Evolutionary conservation across 2,888 invertebrate genomes (phyloP), one percentile per base, ranked within the genome.

Genomic region (Oxytorus armatus): DNA sequence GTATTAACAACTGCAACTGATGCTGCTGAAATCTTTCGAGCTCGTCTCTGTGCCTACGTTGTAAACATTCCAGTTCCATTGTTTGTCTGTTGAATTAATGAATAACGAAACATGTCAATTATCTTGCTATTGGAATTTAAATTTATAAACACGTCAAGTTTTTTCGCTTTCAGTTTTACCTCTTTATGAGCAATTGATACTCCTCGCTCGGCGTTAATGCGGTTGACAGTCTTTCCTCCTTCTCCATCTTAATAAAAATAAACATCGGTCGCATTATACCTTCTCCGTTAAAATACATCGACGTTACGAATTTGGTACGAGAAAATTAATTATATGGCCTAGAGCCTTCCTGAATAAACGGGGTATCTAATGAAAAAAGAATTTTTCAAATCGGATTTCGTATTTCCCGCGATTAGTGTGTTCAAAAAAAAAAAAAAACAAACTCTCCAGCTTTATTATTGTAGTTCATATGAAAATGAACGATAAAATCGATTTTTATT

Each of bases 31-130:
- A 92, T 25, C 89, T 89, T 83, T 92, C 92, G 49, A 92, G 82
- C 77, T 92, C 92, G 66, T 91, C 91, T 53, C 92, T 88, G 78
- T 93, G 93, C 59, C 92, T 89, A 76, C 89, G 88, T 77, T 92
- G 92, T 81, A 93, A 83, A 55, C 92, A 92, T 83, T 93, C 92
- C 61, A 92, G 86, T 85, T 93, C 93, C 86, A 90, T 88, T 59
- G 92, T 92, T 89, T 93, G 93, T 81, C 92, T 91, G 47, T 57
- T 68, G 11, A 29, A 18, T 53, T 10, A 66, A 69, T 47, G 39
- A 59, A 53, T 57, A 57, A 25, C 18, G 16, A 16, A 63, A 51
- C 11, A 21, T 29, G 5, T 14, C 0, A 11, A 39, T 0, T 5
- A 8, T 53, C 29, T 7, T n/a, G n/a, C n/a, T n/a, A n/a, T n/a